phyloP scores from a whole-genome alignment of 2,113 vertebrate genomes.

The Odocoileus virginianus region DNA sequence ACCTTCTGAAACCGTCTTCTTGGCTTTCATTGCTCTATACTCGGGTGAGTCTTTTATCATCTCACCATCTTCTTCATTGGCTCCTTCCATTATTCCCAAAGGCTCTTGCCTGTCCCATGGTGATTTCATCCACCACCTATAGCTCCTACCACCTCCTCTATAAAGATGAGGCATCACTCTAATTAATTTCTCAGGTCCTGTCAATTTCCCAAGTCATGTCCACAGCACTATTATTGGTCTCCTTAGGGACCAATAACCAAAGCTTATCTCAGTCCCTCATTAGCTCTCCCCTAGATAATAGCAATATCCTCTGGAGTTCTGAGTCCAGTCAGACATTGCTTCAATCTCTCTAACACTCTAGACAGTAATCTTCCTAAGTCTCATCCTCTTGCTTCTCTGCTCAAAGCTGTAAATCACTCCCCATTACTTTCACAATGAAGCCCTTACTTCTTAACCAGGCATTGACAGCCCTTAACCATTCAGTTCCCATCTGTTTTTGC shows the following conservation, averaged over 20 bases:
- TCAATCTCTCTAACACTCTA: background rate
- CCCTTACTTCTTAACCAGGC: background rate
- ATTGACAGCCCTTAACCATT: background rate
- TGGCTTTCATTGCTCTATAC: background rate
- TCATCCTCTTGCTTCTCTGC: background rate
- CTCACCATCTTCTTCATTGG: background rate
- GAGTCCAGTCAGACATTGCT: background rate
- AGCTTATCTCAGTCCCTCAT: background rate
- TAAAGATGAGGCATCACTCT: background rate
- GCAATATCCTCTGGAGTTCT: background rate
- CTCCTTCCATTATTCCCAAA: background rate
- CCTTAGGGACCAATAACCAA: background rate
- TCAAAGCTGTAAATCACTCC: slow-evolving; percentile 16
- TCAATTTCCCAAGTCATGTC: background rate
- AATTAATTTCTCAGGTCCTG: slow-evolving; percentile 20
- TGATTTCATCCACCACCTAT: background rate
- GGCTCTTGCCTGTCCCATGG: background rate
- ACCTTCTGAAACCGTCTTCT: background rate
- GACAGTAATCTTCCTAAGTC: background rate
- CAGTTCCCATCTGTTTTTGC: background rate
- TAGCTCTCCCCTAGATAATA: background rate
- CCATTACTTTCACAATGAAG: slow-evolving; percentile 20
- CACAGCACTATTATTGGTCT: background rate
- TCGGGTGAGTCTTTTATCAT: background rate
- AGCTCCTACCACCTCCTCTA: background rate